These are phyloP conservation scores for Okamejei kenojei DNA, from an alignment of 2,797 vertebrate genomes.

Conservation along the genomic window DNA sequence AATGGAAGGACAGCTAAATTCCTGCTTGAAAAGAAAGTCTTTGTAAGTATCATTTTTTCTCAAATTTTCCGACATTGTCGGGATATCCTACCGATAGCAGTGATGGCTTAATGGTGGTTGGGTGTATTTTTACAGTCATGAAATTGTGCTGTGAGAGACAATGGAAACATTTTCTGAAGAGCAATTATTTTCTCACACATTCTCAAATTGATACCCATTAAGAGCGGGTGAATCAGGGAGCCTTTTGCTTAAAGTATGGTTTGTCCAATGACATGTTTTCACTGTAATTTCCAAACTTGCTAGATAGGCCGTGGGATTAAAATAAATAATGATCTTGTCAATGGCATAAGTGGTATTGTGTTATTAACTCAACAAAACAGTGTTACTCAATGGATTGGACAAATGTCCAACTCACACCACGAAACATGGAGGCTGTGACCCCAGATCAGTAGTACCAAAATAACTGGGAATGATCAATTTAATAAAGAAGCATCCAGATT, in stretches of 20 bases:
- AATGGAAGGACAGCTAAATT: neutral
- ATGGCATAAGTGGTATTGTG: neutral
- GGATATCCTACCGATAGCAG: neutral
- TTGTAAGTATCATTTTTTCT: neutral
- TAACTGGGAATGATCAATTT: neutral
- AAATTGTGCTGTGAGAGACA: neutral
- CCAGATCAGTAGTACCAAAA: neutral
- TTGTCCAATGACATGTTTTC: neutral
- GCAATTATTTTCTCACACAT: neutral
- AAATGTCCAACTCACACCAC: neutral
- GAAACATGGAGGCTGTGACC: too few relatives aligned
- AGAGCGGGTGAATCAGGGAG: neutral
- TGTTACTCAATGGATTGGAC: neutral
- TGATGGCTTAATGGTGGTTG: neutral
- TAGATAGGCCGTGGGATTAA: neutral
- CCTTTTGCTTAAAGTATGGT: neutral
- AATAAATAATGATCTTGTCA: neutral
- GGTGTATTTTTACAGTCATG: neutral
- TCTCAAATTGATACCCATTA: neutral
- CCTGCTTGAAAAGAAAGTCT: neutral
- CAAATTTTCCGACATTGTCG: neutral
- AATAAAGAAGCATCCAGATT: neutral
- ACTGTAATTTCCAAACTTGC: neutral
- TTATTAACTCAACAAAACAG: neutral
- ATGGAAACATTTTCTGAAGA: neutral